phyloP scores from a whole-genome alignment of 2,113 vertebrate genomes.

The Calonectris borealis region DNA sequence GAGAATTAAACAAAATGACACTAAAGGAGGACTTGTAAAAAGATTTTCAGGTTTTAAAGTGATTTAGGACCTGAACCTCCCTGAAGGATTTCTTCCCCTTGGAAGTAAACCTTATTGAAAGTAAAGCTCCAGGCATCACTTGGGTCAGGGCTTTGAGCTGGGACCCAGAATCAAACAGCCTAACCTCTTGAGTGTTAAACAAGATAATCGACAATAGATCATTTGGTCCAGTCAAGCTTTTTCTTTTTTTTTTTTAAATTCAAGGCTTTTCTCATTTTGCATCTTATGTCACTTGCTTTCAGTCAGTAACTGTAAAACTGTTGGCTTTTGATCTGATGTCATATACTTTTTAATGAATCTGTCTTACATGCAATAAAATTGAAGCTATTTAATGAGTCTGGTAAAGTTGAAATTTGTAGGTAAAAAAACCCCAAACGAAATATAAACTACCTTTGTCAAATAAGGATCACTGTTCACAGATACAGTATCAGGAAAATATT shows the following conservation, averaged over 20 bases:
- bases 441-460: neutral
- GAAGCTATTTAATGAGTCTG: neutral
- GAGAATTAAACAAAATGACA: neutral
- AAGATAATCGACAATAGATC: neutral
- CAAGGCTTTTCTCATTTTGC: neutral
- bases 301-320: neutral
- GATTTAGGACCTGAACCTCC: neutral
- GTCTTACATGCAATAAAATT: neutral
- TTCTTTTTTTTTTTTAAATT: neutral
- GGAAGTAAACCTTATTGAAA: neutral
- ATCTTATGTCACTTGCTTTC: neutral
- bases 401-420: neutral
- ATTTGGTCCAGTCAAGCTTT: neutral
- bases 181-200: neutral
- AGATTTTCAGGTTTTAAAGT: neutral
- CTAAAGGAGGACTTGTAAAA: neutral
- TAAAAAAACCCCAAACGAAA: accelerated
- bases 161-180: neutral
- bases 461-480: neutral
- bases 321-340: neutral
- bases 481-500: neutral
- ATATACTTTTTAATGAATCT: neutral
- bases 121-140: neutral
- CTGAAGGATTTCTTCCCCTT: neutral
- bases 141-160: neutral